A percentile compares a stretch with the other conserved stretches of the same genome.
Conservation (phyloP, 2,888 invertebrate genomes). For the Caenorhabditis sinica region DNA sequence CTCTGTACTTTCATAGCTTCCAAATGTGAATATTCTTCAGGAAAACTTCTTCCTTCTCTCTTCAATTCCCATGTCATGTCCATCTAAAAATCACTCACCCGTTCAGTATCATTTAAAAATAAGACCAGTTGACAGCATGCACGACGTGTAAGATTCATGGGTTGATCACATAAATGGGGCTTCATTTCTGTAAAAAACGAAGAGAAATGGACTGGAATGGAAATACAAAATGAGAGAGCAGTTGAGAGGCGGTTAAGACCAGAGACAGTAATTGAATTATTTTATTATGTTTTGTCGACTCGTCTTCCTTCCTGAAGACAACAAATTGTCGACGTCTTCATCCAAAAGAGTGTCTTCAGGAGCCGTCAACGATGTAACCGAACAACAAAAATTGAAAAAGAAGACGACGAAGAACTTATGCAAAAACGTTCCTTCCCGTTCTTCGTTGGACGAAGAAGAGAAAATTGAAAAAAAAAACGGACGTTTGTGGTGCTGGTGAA, state of each 20-base stretch:
- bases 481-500: conserved; percentile 29
- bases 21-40: too few relatives aligned
- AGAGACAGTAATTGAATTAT: conserved; percentile 55
- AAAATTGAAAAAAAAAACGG: conserved; percentile 36
- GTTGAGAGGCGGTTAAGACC: not conserved
- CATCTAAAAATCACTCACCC: conserved; percentile 49
- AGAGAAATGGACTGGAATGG: not conserved
- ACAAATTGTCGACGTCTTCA: conserved; percentile 29
- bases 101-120: conserved; percentile 72
- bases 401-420: conserved; percentile 32
- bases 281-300: conserved; percentile 54
- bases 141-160: conserved; percentile 74
- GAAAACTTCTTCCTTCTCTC: not conserved
- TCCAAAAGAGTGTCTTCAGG: conserved; percentile 7
- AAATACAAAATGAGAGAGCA: conserved; percentile 6
- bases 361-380: conserved; percentile 22
- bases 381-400: conserved; percentile 51
- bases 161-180: conserved; percentile 75
- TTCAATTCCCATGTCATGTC: not conserved
- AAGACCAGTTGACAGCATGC: conserved; percentile 76
- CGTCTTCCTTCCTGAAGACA: conserved; percentile 1
- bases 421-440: conserved; percentile 39
- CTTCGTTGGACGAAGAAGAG: conserved; percentile 15
- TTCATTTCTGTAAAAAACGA: conserved; percentile 34
- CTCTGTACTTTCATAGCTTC: too few relatives aligned